Evolutionary conservation across 2,797 vertebrate species (phyloP).

Genomic region (Spondyliosoma cantharus): DNA sequence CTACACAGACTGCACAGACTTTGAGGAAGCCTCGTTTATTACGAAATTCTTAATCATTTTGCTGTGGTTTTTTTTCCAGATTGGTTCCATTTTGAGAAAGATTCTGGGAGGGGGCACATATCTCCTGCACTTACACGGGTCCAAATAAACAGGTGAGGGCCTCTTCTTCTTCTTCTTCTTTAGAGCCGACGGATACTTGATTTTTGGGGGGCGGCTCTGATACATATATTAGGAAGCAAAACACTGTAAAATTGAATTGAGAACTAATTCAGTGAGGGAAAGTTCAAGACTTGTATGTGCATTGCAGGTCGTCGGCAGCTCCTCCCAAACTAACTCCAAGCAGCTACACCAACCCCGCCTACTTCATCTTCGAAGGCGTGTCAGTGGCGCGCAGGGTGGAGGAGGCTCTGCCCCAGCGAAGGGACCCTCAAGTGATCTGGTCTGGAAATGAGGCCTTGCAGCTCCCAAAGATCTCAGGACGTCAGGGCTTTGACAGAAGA

Average conservation of each 20-base stretch:
- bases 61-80: constrained; percentile 77
- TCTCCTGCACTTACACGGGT: constrained; percentile 66
- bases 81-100: constrained; percentile 82
- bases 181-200: no score
- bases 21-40: constrained; percentile 28
- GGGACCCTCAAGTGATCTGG: constrained; percentile 80
- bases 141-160: constrained; percentile 77
- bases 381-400: constrained; percentile 75
- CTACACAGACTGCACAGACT: constrained; percentile 22
- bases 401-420: constrained; percentile 67
- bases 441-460: constrained; percentile 82
- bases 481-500: constrained; percentile 71
- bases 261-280: neutral
- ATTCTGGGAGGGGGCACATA: constrained; percentile 70
- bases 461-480: constrained; percentile 84
- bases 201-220: no score
- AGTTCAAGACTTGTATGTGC: constrained; percentile 7
- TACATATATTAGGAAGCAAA: no score
- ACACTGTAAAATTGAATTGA: no score
- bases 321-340: constrained; percentile 74
- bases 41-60: constrained; percentile 33
- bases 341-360: constrained; percentile 90
- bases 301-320: constrained; percentile 72
- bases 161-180: constrained; percentile 3
- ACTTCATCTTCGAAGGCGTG: constrained; percentile 88